Base-by-base conservation (phyloP, 1,140 invertebrate genomes). In the Apis cerana region DNA sequence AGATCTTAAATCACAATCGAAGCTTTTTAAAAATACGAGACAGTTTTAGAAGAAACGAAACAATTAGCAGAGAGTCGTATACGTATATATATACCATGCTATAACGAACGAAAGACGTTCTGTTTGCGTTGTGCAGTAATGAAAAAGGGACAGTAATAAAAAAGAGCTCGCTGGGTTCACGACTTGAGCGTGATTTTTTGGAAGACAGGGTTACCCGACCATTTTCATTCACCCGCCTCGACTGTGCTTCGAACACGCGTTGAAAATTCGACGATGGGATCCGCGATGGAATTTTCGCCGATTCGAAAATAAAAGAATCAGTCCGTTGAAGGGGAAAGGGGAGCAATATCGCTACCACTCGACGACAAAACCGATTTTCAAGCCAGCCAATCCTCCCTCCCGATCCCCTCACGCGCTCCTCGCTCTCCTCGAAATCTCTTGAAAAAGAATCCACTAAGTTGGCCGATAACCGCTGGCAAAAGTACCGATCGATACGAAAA, bases 401-500 rank as follows among this genome's bases (percentile, higher is more conserved):
- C 50, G 67, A 21, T 67, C 69, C 48, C 48, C 43, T 17, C 23
- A 17, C 15, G 52, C 19, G 27, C 27, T 64, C 48, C 43, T 8
- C 65, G 54, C 56, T 43, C 50, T 50, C 17, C 43, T 43, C 64
- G 76, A 85, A 88, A 88, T 84, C 84, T 74, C 54, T 78, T 56
- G 81, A 71, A 82, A 88, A 86, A 88, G 87, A 88, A 85, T 85
- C 84, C 74, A 82, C 75, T 84, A 84, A 88, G 80, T 86, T 82
- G 70, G 59, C 58, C 87, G 79, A 84, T 82, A 81, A 88, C 82
- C 75, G 76, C 19, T 67, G 77, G 54, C 56, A 43, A 48, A 82
- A 70, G 70, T 52, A 15, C 54, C 72, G 87, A 89, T 89, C 88
- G 83, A 89, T 89, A 86, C 87, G 43, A 50, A 5, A 43, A 56